These are phyloP conservation scores for Dryas iulia DNA, from an alignment of 1,140 invertebrate genomes.

Conservation along the genomic window DNA sequence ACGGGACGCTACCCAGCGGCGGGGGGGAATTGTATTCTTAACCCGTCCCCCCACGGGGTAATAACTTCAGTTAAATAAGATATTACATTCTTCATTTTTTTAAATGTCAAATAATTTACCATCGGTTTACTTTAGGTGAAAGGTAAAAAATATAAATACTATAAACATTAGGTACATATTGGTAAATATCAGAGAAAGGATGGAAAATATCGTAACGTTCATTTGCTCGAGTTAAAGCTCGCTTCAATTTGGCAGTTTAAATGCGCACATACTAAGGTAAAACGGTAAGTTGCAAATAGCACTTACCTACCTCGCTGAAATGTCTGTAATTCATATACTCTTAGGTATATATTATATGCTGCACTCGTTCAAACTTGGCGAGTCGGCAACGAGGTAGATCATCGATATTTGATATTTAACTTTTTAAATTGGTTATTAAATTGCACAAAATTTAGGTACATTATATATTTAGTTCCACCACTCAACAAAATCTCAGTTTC, in stretches of 20 bases:
- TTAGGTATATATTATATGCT: constrained; percentile 23
- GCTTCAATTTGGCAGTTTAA: constrained; percentile 66
- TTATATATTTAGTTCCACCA: no score
- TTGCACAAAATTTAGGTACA: no score
- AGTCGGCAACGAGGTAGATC: constrained; percentile 27
- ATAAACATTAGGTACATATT: not conserved
- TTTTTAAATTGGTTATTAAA: no score
- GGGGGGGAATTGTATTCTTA: no score
- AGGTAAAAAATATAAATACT: not conserved
- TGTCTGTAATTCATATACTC: constrained; percentile 17
- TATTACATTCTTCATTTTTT: no score
- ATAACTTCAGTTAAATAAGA: no score
- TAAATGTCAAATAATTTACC: no score
- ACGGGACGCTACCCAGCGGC: no score
- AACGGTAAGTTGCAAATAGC: constrained; percentile 64
- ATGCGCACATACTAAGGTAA: constrained; percentile 45
- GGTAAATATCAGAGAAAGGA: not conserved
- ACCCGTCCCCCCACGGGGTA: no score
- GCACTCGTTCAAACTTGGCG: constrained; percentile 45
- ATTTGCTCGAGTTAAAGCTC: constrained; percentile 53
- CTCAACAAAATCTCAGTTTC: no score
- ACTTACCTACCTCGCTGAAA: constrained; percentile 45
- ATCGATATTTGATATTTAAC: constrained; percentile 39
- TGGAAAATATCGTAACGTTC: constrained; percentile 28
- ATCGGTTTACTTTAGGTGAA: no score